phyloP scores from a whole-genome alignment of 2,797 vertebrate species.

The Austrolebias charrua region DNA sequence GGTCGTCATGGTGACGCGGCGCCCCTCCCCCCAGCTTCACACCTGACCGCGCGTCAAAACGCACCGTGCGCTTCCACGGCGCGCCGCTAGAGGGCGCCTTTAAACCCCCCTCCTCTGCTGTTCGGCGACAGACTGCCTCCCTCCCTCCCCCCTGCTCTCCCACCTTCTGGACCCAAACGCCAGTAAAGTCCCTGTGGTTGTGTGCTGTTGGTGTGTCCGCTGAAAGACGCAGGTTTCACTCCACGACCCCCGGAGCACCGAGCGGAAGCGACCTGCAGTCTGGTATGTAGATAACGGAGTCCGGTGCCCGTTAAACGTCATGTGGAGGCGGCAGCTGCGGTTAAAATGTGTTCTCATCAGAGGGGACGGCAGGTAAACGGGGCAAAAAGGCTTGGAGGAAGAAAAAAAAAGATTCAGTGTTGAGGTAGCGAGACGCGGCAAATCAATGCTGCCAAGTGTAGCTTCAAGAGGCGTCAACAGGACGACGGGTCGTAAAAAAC shows the following conservation, averaged over 20 bases:
- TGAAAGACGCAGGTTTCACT: slow-evolving; percentile 41
- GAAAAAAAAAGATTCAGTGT: slow-evolving; percentile 1
- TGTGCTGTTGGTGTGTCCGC: slow-evolving; percentile 48
- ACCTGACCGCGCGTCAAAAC: slow-evolving; percentile 35
- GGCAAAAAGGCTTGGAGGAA: not conserved
- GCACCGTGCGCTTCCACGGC: slow-evolving; percentile 37
- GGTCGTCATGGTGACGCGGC: slow-evolving; percentile 64
- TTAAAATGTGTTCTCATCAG: too few relatives aligned
- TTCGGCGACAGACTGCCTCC: slow-evolving; percentile 12
- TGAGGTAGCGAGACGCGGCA: slow-evolving; percentile 7
- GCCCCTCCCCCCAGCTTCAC: slow-evolving; percentile 24
- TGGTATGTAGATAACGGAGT: slow-evolving; percentile 65
- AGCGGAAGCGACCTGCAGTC: slow-evolving; percentile 40
- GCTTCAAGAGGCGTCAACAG: too few relatives aligned
- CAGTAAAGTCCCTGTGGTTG: slow-evolving; percentile 70
- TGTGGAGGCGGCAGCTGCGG: slow-evolving; percentile 11
- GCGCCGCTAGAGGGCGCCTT: slow-evolving; percentile 60
- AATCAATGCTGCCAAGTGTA: slow-evolving; percentile 57
- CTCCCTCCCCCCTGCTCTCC: slow-evolving; percentile 52
- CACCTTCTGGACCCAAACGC: slow-evolving; percentile 52
- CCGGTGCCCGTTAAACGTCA: slow-evolving; percentile 4
- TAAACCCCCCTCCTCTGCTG: slow-evolving; percentile 27
- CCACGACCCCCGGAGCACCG: slow-evolving; percentile 9
- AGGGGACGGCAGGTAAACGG: too few relatives aligned
- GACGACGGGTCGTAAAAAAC: too few relatives aligned